Evolutionary conservation across 2,113 vertebrate genomes (phyloP).

Genomic region (Drymodes brunneopygia): DNA sequence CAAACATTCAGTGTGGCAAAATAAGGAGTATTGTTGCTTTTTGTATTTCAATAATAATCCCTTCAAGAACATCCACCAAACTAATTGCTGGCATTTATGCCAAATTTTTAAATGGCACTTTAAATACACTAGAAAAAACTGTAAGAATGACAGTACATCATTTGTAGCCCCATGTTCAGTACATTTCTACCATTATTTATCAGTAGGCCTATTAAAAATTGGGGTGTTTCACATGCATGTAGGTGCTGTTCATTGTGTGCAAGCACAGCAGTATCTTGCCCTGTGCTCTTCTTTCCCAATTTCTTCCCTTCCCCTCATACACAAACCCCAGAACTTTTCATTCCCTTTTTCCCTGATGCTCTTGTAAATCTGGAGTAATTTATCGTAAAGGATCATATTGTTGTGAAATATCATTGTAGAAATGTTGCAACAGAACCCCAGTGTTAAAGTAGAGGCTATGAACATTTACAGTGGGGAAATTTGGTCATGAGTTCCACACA

Average conservation of each 20-base stretch:
- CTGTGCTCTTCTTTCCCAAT: neutral
- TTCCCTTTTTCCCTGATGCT: neutral
- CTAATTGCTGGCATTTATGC: neutral
- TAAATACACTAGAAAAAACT: neutral
- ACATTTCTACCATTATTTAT: neutral
- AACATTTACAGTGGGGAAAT: neutral
- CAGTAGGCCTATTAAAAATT: neutral
- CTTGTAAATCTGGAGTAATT: neutral
- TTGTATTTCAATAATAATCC: neutral
- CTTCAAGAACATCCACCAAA: neutral
- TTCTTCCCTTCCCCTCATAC: neutral
- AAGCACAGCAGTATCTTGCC: neutral
- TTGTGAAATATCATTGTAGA: neutral
- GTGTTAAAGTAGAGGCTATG: neutral
- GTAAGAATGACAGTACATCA: neutral
- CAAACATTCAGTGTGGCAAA: neutral
- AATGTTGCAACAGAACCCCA: neutral
- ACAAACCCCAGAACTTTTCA: neutral
- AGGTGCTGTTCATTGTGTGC: accelerated
- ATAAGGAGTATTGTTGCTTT: neutral
- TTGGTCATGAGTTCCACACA: neutral
- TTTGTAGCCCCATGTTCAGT: neutral
- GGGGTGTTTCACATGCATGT: neutral
- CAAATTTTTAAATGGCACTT: neutral
- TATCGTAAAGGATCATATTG: neutral